Conservation (phyloP, 2,888 invertebrate species). For the Phyllotreta cruciferae region DNA sequence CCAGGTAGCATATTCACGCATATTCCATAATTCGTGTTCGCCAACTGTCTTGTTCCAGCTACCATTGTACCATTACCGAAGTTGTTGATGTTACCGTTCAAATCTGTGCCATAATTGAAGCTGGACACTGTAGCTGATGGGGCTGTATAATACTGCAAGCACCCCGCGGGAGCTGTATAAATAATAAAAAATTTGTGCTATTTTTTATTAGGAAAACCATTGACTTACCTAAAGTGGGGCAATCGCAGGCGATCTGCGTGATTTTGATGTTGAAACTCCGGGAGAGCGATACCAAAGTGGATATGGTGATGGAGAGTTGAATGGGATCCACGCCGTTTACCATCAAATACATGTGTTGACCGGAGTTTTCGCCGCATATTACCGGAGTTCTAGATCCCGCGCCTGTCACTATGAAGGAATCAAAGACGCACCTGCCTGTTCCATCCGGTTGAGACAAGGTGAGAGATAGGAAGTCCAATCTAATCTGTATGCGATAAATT, state of each 20-base stretch:
- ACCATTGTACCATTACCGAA: slow-evolving; percentile 36
- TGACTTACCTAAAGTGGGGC: slow-evolving; percentile 68
- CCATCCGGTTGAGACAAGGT: slow-evolving; percentile 76
- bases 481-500: slow-evolving; percentile 66
- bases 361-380: slow-evolving; percentile 83
- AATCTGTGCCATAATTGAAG: slow-evolving; percentile 77
- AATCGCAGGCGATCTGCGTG: slow-evolving; percentile 76
- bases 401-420: slow-evolving; percentile 74
- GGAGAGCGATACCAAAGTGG: slow-evolving; percentile 65
- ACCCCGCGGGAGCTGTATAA: slow-evolving; percentile 75
- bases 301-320: slow-evolving; percentile 72
- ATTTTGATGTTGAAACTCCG: slow-evolving; percentile 80
- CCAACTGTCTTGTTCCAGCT: slow-evolving; percentile 74
- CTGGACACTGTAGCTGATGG: slow-evolving; percentile 70
- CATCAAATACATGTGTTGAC: slow-evolving; percentile 79
- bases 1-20: slow-evolving; percentile 74
- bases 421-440: slow-evolving; percentile 74
- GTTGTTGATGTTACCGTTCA: slow-evolving; percentile 41
- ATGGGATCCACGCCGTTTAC: slow-evolving; percentile 75
- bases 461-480: slow-evolving; percentile 79
- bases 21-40: slow-evolving; percentile 77
- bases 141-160: slow-evolving; percentile 76
- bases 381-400: slow-evolving; percentile 75
- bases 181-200: slow-evolving; percentile 3
- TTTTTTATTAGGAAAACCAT: not conserved